Percentiles rank a stretch among this genome's conserved stretches.
phyloP scores from a whole-genome alignment of 2,797 vertebrate genomes.

The Antennarius maculatus region DNA sequence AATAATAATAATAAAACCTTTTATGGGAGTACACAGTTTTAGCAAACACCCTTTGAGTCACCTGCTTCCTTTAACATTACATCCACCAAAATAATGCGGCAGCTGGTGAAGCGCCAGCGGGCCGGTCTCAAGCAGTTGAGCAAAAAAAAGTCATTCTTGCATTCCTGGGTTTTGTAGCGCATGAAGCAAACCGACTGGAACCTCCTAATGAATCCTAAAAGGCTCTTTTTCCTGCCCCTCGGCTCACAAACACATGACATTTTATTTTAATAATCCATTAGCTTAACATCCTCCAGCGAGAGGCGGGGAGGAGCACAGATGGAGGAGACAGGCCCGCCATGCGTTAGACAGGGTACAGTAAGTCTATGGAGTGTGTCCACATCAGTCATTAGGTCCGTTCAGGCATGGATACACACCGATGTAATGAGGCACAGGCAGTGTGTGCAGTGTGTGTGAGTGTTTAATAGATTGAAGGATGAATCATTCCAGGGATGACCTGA shows the following conservation, averaged over 20 bases:
- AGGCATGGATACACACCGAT: slow-evolving; percentile 61
- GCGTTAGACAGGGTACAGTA: slow-evolving; percentile 38
- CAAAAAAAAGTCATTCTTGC: neutral
- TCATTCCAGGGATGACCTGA: slow-evolving; percentile 62
- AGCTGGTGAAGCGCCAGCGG: slow-evolving; percentile 10
- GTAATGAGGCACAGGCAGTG: slow-evolving; percentile 47
- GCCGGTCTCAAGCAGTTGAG: neutral
- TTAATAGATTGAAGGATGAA: slow-evolving; percentile 57
- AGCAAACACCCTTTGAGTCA: slow-evolving; percentile 38
- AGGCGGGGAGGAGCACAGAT: slow-evolving; percentile 38
- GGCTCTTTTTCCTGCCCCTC: slow-evolving; percentile 5
- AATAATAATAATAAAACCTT: neutral
- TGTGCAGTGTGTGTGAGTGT: slow-evolving; percentile 41
- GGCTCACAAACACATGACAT: slow-evolving; percentile 59
- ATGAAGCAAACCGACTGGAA: slow-evolving; percentile 48
- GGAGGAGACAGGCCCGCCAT: slow-evolving; percentile 27
- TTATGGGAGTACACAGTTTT: slow-evolving; percentile 14
- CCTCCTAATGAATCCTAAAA: slow-evolving; percentile 49
- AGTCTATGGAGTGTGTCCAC: slow-evolving; percentile 47
- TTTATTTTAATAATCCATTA: slow-evolving; percentile 67
- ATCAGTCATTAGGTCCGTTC: slow-evolving; percentile 64
- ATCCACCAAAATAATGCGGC: slow-evolving; percentile 11
- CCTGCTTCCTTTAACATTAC: slow-evolving; percentile 7
- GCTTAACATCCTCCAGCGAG: slow-evolving; percentile 48
- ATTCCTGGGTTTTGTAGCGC: slow-evolving; percentile 18